phyloP scores from a whole-genome alignment of 2,888 invertebrate species.

The Heliconius erato region DNA sequence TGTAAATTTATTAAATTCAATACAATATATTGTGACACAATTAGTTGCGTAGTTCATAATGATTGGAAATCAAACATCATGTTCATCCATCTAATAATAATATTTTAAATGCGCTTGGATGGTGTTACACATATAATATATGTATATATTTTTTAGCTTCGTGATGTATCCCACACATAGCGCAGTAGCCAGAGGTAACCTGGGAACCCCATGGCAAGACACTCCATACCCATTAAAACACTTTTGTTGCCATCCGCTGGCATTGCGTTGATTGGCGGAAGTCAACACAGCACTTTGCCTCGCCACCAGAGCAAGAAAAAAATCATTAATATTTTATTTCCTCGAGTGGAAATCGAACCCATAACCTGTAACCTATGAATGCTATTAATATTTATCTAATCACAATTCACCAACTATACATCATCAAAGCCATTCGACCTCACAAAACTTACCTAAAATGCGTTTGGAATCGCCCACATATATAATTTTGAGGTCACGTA shows the following conservation, averaged over 20 bases:
- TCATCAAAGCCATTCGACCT: neutral
- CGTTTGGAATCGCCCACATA: constrained; percentile 10
- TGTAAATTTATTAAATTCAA: too few species aligned
- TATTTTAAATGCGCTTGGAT: too few species aligned
- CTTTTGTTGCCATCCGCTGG: neutral
- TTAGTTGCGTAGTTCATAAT: too few species aligned
- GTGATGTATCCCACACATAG: neutral
- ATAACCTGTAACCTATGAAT: neutral
- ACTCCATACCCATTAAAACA: neutral
- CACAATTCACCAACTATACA: neutral
- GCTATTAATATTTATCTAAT: neutral
- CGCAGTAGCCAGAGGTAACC: neutral
- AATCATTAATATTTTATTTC: neutral
- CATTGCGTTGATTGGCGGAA: too few species aligned
- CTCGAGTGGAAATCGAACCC: neutral
- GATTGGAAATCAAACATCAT: too few species aligned
- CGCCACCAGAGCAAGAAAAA: neutral
- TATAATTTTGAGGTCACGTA: constrained; percentile 21
- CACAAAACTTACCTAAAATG: neutral
- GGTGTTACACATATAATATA: too few species aligned
- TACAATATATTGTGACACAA: too few species aligned
- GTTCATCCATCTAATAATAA: too few species aligned
- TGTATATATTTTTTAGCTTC: neutral
- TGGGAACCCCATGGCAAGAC: neutral
- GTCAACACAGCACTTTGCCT: neutral